Conservation (phyloP, 2,888 invertebrate species). For the Drosophila anomalipes region DNA sequence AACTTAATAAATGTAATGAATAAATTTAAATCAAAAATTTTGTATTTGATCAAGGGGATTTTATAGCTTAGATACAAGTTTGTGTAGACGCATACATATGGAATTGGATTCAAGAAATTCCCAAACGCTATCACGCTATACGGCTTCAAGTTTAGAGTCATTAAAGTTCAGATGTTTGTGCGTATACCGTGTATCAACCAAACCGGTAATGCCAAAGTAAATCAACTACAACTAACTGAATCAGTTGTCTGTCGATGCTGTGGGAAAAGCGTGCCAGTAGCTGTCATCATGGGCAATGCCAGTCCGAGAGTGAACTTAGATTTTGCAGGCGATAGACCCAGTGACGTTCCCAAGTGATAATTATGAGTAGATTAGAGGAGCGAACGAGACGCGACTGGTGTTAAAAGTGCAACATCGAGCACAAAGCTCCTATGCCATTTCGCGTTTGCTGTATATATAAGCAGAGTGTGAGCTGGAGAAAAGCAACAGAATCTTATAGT, state of each 20-base stretch:
- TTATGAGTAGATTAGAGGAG: background rate
- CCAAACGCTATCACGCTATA: constrained; percentile 29
- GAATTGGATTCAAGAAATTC: constrained; percentile 38
- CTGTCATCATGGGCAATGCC: constrained; percentile 37
- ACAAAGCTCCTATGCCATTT: background rate
- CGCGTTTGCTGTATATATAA: constrained; percentile 43
- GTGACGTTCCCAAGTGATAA: constrained; percentile 1
- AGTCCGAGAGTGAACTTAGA: constrained; percentile 1
- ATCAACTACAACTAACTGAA: constrained; percentile 1
- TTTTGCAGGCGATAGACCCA: background rate
- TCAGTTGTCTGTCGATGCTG: background rate
- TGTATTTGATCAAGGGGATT: background rate
- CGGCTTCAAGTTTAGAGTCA: constrained; percentile 15
- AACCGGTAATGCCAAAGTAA: constrained; percentile 52
- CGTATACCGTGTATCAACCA: constrained; percentile 1
- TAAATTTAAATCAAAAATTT: background rate
- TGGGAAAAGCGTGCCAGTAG: constrained; percentile 28
- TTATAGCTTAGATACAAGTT: background rate
- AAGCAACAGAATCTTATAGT: constrained; percentile 54
- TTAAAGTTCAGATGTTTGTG: constrained; percentile 15
- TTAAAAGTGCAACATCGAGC: background rate
- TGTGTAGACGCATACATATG: background rate
- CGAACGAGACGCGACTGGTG: background rate
- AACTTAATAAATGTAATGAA: background rate
- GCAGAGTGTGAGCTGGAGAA: constrained; percentile 8